Evolutionary conservation across 1,140 invertebrate species (phyloP).

Genomic region (Hestina assimilis): DNA sequence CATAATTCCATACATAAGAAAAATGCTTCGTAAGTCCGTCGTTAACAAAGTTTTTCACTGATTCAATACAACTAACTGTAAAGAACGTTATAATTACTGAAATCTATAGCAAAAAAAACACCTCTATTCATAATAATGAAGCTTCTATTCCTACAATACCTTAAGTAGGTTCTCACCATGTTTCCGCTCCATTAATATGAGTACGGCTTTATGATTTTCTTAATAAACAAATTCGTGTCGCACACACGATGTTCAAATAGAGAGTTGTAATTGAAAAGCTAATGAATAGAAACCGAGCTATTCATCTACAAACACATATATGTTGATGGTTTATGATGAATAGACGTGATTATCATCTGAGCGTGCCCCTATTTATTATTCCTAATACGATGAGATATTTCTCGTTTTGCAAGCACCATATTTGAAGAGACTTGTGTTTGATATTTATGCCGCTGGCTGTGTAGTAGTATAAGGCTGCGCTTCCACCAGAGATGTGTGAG

Average conservation of each 20-base stretch:
- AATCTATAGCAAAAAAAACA: background rate
- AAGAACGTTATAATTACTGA: too few species aligned
- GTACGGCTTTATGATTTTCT: constrained; percentile 5
- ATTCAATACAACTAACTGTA: too few species aligned
- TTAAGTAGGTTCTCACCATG: constrained; percentile 1
- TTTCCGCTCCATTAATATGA: constrained; percentile 12
- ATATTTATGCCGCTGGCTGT: background rate
- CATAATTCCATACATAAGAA: too few species aligned
- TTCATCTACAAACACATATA: constrained; percentile 4
- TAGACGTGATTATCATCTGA: constrained; percentile 14
- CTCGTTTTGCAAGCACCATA: background rate
- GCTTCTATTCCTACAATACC: background rate
- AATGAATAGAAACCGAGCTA: constrained; percentile 18
- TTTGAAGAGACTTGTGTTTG: background rate
- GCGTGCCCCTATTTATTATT: constrained; percentile 11
- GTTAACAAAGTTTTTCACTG: too few species aligned
- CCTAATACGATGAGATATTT: background rate
- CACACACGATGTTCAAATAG: constrained; percentile 13
- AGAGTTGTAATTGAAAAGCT: constrained; percentile 23
- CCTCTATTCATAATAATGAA: background rate
- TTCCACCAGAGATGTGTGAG: too few species aligned
- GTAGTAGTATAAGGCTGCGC: background rate
- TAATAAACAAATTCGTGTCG: constrained; percentile 10
- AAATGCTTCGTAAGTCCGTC: too few species aligned
- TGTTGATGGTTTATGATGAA: constrained; percentile 19